Percentiles rank a stretch among this genome's conserved stretches.
phyloP scores from a whole-genome alignment of 2,888 invertebrate genomes.

The Drosophila leonis region DNA sequence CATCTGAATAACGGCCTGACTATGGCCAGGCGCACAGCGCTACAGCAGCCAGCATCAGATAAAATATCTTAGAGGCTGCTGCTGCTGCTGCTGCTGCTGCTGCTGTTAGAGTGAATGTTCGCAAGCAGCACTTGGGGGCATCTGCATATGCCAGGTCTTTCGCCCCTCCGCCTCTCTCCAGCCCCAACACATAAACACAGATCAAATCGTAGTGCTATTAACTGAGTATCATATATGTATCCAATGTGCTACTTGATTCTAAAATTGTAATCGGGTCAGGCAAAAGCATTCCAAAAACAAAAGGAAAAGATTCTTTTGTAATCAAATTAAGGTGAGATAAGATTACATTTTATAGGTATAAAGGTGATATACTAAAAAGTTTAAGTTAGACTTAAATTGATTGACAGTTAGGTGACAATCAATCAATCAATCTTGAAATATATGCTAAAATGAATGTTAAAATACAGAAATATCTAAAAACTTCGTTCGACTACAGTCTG shows the following conservation, averaged over 20 bases:
- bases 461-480: neutral
- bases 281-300: neutral
- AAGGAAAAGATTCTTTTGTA: neutral
- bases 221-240: slow-evolving; percentile 23
- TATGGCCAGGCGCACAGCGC: neutral
- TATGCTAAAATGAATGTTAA: no score
- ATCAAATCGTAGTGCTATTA: slow-evolving; percentile 43
- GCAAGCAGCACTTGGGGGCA: slow-evolving; percentile 25
- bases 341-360: neutral
- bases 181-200: neutral
- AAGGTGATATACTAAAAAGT: neutral
- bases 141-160: slow-evolving; percentile 7
- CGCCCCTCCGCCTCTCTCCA: neutral
- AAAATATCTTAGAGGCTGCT: slow-evolving; percentile 58
- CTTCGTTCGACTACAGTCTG: neutral
- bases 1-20: no score
- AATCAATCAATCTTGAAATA: neutral
- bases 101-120: slow-evolving; percentile 18
- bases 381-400: neutral
- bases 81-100: slow-evolving; percentile 30
- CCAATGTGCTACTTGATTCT: slow-evolving; percentile 41
- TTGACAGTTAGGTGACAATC: neutral
- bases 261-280: slow-evolving; percentile 17
- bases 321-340: neutral
- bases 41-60: slow-evolving; percentile 64